Conservation (phyloP, 2,797 vertebrate genomes). For the Hybognathus amarus region DNA sequence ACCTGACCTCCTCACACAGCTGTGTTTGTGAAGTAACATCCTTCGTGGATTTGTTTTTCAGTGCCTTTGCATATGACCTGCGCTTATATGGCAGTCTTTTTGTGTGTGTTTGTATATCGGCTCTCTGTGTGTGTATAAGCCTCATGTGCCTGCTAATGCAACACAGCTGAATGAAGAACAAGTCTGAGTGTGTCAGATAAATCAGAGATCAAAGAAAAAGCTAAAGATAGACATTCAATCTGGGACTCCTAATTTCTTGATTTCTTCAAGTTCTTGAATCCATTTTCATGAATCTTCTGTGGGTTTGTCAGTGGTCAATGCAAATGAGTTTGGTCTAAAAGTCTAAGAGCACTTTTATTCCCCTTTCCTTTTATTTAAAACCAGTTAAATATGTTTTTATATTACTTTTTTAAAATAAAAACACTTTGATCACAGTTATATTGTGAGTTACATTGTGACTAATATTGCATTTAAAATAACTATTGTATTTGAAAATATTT, state of each 20-base stretch:
- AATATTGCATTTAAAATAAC: neutral
- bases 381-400: neutral
- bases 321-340: neutral
- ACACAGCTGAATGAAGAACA: neutral
- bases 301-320: neutral
- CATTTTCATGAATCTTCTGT: neutral
- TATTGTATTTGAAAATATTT: neutral
- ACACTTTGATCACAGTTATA: neutral
- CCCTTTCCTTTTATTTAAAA: neutral
- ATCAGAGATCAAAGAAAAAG: constrained; percentile 27
- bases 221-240: constrained; percentile 8
- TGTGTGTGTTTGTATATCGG: constrained; percentile 34
- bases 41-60: constrained; percentile 29
- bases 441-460: too few species aligned
- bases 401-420: neutral
- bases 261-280: constrained; percentile 53
- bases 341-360: neutral
- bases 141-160: constrained; percentile 2
- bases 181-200: constrained; percentile 59
- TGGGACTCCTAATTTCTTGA: neutral
- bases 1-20: constrained; percentile 42
- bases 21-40: constrained; percentile 44
- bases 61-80: constrained; percentile 30
- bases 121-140: constrained; percentile 42
- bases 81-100: constrained; percentile 33